These are phyloP conservation scores for Chelonus insularis DNA, from an alignment of 1,140 invertebrate species.

Conservation along the genomic window DNA sequence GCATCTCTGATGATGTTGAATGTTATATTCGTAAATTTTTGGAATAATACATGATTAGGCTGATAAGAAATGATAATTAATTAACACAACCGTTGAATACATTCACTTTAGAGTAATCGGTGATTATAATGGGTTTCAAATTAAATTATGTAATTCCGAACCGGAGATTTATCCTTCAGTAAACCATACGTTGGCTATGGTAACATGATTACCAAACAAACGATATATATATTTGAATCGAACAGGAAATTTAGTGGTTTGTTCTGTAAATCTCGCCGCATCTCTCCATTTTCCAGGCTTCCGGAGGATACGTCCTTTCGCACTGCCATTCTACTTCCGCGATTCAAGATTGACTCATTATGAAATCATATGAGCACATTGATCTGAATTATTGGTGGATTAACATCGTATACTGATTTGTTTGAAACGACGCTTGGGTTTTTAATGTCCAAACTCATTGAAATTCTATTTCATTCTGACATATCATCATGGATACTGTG, in stretches of 20 bases:
- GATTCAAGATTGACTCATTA: slow-evolving; percentile 14
- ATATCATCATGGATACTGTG: too few species aligned
- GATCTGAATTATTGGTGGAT: too few species aligned
- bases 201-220: slow-evolving; percentile 25
- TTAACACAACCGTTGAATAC: too few species aligned
- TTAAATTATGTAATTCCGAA: not conserved
- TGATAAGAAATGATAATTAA: too few species aligned
- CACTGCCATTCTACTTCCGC: not conserved
- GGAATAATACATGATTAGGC: too few species aligned
- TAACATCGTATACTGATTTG: too few species aligned
- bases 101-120: too few species aligned
- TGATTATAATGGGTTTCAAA: not conserved
- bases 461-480: too few species aligned
- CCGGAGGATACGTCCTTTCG: not conserved
- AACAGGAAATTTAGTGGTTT: slow-evolving; percentile 56
- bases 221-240: slow-evolving; percentile 52
- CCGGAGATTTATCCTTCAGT: not conserved
- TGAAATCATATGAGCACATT: not conserved
- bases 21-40: too few species aligned
- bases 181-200: not conserved
- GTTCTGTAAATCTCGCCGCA: slow-evolving; percentile 45
- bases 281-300: slow-evolving; percentile 13
- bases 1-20: too few species aligned
- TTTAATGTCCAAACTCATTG: too few species aligned
- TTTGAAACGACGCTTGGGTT: too few species aligned